Evolutionary conservation across 2,888 invertebrate genomes (phyloP), one percentile per base, ranked within the genome.

Genomic region (Pollenia griseotomentosa): DNA sequence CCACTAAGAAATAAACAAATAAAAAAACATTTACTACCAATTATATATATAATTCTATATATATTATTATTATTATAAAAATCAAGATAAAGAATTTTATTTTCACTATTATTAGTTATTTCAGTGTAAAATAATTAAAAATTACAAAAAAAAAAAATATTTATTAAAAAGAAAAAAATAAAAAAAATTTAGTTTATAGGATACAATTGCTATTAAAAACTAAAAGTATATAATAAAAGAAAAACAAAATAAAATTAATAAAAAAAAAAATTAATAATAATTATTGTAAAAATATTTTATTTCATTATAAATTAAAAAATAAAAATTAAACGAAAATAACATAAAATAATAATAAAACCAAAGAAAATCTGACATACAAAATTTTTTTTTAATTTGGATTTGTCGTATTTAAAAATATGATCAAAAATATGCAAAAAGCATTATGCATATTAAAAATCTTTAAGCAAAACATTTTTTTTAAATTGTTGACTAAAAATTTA

Each of bases 171-270:
- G 55, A 78, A 84, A 12, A 78, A n/a, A 87, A n/a, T n/a, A 81
- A 59, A 78, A 83, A 78, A 59, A 78, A 83, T 86, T 81, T 81
- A 87, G 87, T 84, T 87, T 51, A 81, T 87, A 87, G 84, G 80
- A 48, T 73, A 87, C 66, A 88, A 88, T 81, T 86, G 88, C 87
- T 88, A 87, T 84, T 48, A 65, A 80, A 83, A 75, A 44, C 19
- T 12, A 55, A 71, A 80, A 55, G 10, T 59, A 61, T 77, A 53
- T 55, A 74, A 77, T 66, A n/a, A 73, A 63, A 73, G 9, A 57
- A 84, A 79, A 73, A 73, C 19, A 82, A 23, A 83, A 65, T 65
- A 9, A 66, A 74, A 78, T 53, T 78, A 53, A 81, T 44, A 33
- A 44, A 73, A 51, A 55, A 33, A 61, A 73, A 51, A 77, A n/a